Evolutionary conservation across 2,888 invertebrate genomes (phyloP).

Genomic region (Bembecia ichneumoniformis): DNA sequence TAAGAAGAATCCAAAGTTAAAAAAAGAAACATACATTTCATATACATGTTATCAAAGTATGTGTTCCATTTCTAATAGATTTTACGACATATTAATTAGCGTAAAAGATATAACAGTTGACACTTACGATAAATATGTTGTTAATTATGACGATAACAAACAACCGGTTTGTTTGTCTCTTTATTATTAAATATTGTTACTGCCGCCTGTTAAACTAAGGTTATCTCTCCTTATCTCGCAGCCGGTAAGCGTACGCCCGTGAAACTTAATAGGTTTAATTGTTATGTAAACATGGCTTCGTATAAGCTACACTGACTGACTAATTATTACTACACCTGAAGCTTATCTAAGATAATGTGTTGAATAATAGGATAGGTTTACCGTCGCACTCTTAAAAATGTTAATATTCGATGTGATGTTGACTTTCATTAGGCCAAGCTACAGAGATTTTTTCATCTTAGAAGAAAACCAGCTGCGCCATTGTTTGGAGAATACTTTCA

Average conservation of each 20-base stretch:
- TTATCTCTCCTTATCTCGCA: slow-evolving; percentile 17
- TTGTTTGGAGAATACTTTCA: too few species aligned
- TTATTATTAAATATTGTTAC: slow-evolving; percentile 13
- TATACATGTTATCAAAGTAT: too few species aligned
- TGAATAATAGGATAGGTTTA: background rate
- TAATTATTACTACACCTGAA: slow-evolving; percentile 13
- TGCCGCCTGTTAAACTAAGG: slow-evolving; percentile 17
- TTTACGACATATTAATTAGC: too few species aligned
- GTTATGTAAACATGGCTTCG: slow-evolving; percentile 23
- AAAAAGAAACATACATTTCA: too few species aligned
- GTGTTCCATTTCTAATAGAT: too few species aligned
- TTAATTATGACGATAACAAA: background rate
- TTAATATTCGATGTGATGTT: background rate
- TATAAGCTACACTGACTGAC: slow-evolving; percentile 21
- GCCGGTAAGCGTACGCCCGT: background rate
- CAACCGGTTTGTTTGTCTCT: background rate
- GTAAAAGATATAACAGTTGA: background rate
- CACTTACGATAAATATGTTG: background rate
- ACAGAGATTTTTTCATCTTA: too few species aligned
- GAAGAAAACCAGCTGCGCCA: too few species aligned
- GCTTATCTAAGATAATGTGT: background rate
- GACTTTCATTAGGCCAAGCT: background rate
- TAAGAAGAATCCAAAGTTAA: too few species aligned
- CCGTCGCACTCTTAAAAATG: background rate
- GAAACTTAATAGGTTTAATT: slow-evolving; percentile 18